Evolutionary conservation across 2,113 vertebrate genomes (phyloP).

Genomic region (Malurus cyaneus): DNA sequence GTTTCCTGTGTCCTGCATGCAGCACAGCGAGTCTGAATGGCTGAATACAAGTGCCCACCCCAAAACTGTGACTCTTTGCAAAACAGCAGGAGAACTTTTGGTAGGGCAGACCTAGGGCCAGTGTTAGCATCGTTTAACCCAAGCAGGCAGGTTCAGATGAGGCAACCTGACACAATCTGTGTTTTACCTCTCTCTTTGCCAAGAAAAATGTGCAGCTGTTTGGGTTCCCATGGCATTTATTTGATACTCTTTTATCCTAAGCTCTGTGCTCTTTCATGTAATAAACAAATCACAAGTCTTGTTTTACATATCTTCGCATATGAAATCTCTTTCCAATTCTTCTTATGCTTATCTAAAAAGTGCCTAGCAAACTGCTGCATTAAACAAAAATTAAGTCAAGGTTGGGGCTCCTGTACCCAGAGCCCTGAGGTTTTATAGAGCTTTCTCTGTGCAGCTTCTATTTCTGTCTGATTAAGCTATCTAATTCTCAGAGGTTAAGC

Average conservation of each 20-base stretch:
- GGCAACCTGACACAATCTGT: neutral
- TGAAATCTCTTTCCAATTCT: neutral
- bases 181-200: neutral
- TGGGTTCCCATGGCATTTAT: constrained; percentile 37
- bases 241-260: constrained; percentile 40
- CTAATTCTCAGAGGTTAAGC: constrained; percentile 42
- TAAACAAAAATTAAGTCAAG: constrained; percentile 22
- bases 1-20: neutral
- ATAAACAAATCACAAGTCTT: constrained; percentile 45
- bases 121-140: neutral
- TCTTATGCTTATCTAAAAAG: neutral
- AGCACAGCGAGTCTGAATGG: neutral
- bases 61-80: neutral
- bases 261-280: constrained; percentile 31
- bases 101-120: neutral
- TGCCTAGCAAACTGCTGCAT: neutral
- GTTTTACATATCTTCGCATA: neutral
- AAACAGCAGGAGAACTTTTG: neutral
- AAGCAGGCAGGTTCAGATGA: neutral
- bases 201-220: neutral
- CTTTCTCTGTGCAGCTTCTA: constrained; percentile 15
- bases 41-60: neutral
- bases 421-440: constrained; percentile 17
- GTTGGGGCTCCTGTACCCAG: neutral
- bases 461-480: constrained; percentile 49